phyloP scores from a whole-genome alignment of 64 coral and sea anemone species.

The Montipora cactus region DNA sequence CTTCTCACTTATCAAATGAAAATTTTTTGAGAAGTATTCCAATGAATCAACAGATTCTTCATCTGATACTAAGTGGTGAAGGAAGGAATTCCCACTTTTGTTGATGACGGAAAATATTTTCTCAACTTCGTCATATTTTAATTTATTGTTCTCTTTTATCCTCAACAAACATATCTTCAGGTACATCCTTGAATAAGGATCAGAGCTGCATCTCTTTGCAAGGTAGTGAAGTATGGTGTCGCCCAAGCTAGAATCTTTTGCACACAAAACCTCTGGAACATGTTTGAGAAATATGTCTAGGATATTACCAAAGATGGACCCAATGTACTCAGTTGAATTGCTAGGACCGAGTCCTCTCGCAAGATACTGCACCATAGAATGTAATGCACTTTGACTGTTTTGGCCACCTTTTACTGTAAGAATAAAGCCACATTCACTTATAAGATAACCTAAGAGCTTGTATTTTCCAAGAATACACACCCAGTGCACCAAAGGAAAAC shows the following conservation, averaged over 20 bases:
- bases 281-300: constrained; percentile 28
- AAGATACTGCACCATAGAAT: constrained; percentile 2
- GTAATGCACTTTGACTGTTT: not conserved
- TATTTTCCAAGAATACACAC: constrained; percentile 42
- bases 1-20: not conserved
- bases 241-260: not conserved
- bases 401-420: not conserved
- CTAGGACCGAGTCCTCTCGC: not conserved
- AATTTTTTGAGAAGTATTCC: not conserved
- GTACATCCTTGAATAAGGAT: constrained; percentile 7
- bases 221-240: constrained; percentile 24
- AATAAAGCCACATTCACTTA: constrained; percentile 4
- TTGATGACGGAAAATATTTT: not conserved
- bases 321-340: not conserved
- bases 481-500: constrained; percentile 33
- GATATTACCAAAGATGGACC: not conserved
- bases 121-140: not conserved
- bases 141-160: constrained; percentile 4
- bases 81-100: constrained; percentile 40
- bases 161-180: constrained; percentile 9
- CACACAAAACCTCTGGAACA: constrained; percentile 6
- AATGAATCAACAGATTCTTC: not conserved
- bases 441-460: constrained; percentile 13
- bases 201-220: constrained; percentile 1
- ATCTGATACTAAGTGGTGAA: constrained; percentile 32